These are phyloP conservation scores for Talpa occidentalis DNA, from an alignment of 2,113 vertebrate species.

Conservation along the genomic window DNA sequence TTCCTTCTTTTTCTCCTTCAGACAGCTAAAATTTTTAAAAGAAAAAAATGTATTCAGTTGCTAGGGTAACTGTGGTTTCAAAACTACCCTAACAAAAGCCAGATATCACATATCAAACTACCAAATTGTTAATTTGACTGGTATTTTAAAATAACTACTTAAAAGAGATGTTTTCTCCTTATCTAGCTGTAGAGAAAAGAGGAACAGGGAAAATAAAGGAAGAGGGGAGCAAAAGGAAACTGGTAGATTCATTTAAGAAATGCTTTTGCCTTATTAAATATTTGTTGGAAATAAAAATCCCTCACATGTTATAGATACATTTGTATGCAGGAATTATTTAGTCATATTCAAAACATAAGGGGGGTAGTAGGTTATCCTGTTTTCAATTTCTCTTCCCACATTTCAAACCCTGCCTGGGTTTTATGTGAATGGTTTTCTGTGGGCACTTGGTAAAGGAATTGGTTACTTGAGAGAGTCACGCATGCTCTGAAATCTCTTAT, in stretches of 20 bases:
- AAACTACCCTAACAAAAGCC: constrained; percentile 86
- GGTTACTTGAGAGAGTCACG: constrained; percentile 39
- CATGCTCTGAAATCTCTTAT: constrained; percentile 48
- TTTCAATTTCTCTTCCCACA: constrained; percentile 60
- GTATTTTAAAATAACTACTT: constrained; percentile 81
- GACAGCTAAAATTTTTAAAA: constrained; percentile 77
- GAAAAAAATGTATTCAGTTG: constrained; percentile 86
- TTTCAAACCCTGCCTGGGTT: constrained; percentile 53
- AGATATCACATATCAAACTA: constrained; percentile 83
- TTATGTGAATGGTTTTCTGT: constrained; percentile 52
- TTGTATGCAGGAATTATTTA: constrained; percentile 47
- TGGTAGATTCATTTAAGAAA: constrained; percentile 42
- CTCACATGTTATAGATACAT: constrained; percentile 41
- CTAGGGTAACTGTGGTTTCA: constrained; percentile 87
- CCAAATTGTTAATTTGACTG: constrained; percentile 84
- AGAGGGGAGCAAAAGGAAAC: constrained; percentile 45
- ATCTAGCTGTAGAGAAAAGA: constrained; percentile 44
- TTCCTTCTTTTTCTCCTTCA: constrained; percentile 58
- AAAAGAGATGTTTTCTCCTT: constrained; percentile 74
- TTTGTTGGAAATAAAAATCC: constrained; percentile 63
- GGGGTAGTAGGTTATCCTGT: constrained; percentile 36
- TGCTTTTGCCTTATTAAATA: constrained; percentile 61
- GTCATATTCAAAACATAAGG: constrained; percentile 67
- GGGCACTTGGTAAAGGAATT: constrained; percentile 47
- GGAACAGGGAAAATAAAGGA: not conserved